Base-by-base conservation (phyloP, 2,113 vertebrate species). In the Leptocoma aspasia region DNA sequence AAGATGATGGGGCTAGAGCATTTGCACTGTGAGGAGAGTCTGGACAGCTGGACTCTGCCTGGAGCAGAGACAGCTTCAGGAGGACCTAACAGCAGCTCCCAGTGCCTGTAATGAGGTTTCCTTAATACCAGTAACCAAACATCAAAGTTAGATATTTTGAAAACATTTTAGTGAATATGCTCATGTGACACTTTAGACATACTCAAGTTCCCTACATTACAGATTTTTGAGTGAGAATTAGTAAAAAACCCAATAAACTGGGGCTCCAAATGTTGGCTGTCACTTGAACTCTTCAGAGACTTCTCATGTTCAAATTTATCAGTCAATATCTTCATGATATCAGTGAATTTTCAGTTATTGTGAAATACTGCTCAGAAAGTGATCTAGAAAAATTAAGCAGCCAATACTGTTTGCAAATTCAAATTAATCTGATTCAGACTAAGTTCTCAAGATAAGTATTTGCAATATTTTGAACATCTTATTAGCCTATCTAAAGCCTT, bases 231-330 rank as follows among this genome's bases (percentile, higher is more conserved):
- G 3, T 42, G 44, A 37, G 11, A 41, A 50, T 65, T 91, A 53
- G 9, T 41, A 27, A 49, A 49, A 54, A 57, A 2, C 0, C 2
- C 5, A 27, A 21, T 2, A 37, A 35, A 12, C 1, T 5, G 3
- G 5, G 5, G 3, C 17, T 61, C 13, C 27, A 59, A 33, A 56
- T 7, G 4, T 44, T 52, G 18, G 2, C 10, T 64, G 11, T 30
- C 69, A 47, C 28, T 66, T 42, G 12, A 76, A 83, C 65, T 61
- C 49, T 81, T 64, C 44, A 89, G 23, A 42, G 23, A 7, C 23
- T 72, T 80, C 24, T 60, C 31, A 39, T 39, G 10, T 47, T 79
- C 47, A 77, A 41, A 65, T 91, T 41, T 23, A 23, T 60, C 60
- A 33, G 61, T 52, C 35, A 35, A 24, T 30, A 19, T 42, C 28